Evolutionary conservation across 2,113 vertebrate species (phyloP).

Genomic region (Ophthalmolycus amberensis): DNA sequence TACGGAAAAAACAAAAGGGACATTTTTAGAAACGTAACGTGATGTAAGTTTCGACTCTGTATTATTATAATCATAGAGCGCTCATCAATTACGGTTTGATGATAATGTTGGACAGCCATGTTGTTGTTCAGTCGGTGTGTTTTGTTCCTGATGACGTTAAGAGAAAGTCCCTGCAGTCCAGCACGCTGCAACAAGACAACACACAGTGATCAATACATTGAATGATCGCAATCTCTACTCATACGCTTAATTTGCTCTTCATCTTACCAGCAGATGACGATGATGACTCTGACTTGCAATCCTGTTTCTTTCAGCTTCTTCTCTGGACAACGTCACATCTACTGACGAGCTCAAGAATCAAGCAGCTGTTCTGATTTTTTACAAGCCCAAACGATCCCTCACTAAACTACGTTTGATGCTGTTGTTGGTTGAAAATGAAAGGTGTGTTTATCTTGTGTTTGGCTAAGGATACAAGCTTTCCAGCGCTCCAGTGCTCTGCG

Average conservation of each 20-base stretch:
- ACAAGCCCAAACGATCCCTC: not conserved
- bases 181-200: conserved; percentile 74
- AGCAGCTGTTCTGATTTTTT: conserved; percentile 10
- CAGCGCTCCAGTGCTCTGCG: conserved; percentile 80
- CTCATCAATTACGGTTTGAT: conserved; percentile 69
- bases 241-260: conserved; percentile 12
- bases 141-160: conserved; percentile 73
- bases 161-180: conserved; percentile 80
- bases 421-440: not conserved
- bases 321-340: conserved; percentile 82
- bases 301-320: conserved; percentile 69
- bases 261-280: conserved; percentile 86
- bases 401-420: not conserved
- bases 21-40: not conserved
- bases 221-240: not conserved
- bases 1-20: conserved; percentile 58
- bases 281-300: conserved; percentile 78
- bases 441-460: not conserved
- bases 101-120: conserved; percentile 82
- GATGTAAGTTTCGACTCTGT: no score
- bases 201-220: not conserved
- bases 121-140: conserved; percentile 81
- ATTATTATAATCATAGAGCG: not conserved
- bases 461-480: conserved; percentile 89
- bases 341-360: conserved; percentile 74